Base-by-base conservation (phyloP, 1,140 invertebrate genomes). In the Hypothenemus hampei region DNA sequence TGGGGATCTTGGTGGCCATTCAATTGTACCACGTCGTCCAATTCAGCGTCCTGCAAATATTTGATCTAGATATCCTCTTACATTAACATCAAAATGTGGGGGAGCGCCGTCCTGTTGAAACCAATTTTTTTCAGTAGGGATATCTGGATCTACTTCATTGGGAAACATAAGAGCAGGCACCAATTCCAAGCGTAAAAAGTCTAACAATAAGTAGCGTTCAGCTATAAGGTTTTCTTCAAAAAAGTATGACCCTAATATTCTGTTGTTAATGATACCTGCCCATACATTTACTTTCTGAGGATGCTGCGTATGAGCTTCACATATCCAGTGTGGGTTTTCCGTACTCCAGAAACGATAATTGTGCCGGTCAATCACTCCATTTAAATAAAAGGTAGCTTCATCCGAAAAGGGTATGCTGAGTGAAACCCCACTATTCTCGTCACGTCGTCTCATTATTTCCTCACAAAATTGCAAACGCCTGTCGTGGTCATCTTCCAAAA, bases 111-210 rank as follows among this genome's bases (percentile, higher is more conserved):
- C n/a, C n/a, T n/a, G n/a, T n/a, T n/a, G n/a, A n/a, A n/a, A n/a
- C n/a, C n/a, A n/a, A n/a, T n/a, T n/a, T n/a, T n/a, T n/a, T n/a
- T n/a, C n/a, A n/a, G n/a, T n/a, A n/a, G n/a, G n/a, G n/a, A n/a
- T n/a, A n/a, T n/a, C n/a, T n/a, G n/a, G n/a, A n/a, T n/a, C n/a
- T n/a, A n/a, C n/a, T n/a, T n/a, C n/a, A n/a, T n/a, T n/a, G n/a
- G n/a, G n/a, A n/a, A n/a, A n/a, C n/a, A n/a, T n/a, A n/a, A n/a
- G 13, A 22, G 39, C 40, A 24, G 43, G 33, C 33, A 51, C 49
- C n/a, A 51, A 26, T 41, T 19, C n/a, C n/a, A n/a, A n/a, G n/a
- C n/a, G 31, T 29, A 48, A 35, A 40, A 56, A 48, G 26, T 56
- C 31, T n/a, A n/a, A n/a, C n/a, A n/a, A n/a, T 19, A 57, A 51